A percentile compares a stretch with the other conserved stretches of the same genome.
Evolutionary conservation across 1,140 invertebrate genomes (phyloP).

Genomic region (Trichomalopsis sarcophagae): DNA sequence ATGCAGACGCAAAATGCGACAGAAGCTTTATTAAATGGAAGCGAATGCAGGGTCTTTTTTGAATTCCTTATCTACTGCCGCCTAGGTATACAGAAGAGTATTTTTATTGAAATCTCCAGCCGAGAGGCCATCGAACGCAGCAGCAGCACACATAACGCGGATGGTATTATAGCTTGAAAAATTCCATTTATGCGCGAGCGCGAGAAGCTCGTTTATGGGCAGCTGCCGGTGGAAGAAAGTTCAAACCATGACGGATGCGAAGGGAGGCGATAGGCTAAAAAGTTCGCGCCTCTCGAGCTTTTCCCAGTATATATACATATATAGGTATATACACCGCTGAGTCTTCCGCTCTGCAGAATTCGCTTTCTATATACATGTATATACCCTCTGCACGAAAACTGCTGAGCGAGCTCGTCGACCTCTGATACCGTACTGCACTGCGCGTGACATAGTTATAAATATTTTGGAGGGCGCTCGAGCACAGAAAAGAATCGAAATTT

Average conservation of each 20-base stretch:
- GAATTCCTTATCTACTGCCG: background rate
- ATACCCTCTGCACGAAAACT: too few species aligned
- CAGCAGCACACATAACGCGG: background rate
- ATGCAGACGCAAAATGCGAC: background rate
- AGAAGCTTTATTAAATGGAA: background rate
- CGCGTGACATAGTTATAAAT: too few species aligned
- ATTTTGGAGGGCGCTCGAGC: too few species aligned
- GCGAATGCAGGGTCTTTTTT: background rate
- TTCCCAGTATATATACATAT: background rate
- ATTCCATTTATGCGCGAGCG: conserved; percentile 12
- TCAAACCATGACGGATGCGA: conserved; percentile 43
- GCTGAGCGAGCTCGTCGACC: too few species aligned
- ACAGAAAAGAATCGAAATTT: too few species aligned
- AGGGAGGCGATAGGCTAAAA: background rate
- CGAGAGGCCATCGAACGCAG: too few species aligned
- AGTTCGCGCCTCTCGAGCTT: background rate
- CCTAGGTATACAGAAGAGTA: conserved; percentile 48
- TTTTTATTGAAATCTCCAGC: conserved; percentile 62
- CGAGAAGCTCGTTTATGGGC: conserved; percentile 4
- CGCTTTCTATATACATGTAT: too few species aligned
- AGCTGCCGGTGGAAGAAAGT: conserved; percentile 22
- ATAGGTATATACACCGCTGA: background rate
- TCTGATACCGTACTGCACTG: too few species aligned
- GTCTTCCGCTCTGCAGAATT: too few species aligned
- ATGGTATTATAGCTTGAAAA: conserved; percentile 12